These are phyloP conservation scores for Diogma glabrata DNA, from an alignment of 2,888 invertebrate genomes.

Conservation along the genomic window DNA sequence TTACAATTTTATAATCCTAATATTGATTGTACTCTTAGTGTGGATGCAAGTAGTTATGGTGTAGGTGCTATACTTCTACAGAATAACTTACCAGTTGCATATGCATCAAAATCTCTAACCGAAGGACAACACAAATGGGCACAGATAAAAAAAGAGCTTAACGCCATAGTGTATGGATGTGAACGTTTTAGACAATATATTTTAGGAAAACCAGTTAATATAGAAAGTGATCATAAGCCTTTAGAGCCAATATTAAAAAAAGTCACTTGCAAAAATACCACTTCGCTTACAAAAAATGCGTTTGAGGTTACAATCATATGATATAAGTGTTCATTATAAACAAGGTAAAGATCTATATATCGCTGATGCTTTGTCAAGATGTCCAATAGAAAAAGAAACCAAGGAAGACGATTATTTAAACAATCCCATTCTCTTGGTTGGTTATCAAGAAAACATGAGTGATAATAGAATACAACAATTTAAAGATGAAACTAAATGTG, in stretches of 20 bases:
- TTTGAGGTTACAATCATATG: conserved; percentile 19
- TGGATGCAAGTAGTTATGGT: conserved; percentile 9
- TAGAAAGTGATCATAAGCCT: conserved; percentile 22
- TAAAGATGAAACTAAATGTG: background rate
- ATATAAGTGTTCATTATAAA: conserved; percentile 16
- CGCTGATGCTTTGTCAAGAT: conserved; percentile 20
- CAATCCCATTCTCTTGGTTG: too few relatives aligned
- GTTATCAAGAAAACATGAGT: background rate
- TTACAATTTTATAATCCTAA: conserved; percentile 17
- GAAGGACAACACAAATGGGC: conserved; percentile 18
- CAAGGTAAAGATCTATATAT: conserved; percentile 19
- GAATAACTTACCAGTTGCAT: conserved; percentile 20
- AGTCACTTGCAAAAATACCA: conserved; percentile 15
- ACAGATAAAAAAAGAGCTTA: conserved; percentile 18
- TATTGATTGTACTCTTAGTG: background rate
- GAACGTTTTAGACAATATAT: conserved; percentile 18
- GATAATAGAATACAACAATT: background rate
- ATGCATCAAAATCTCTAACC: conserved; percentile 20
- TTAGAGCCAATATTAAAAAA: conserved; percentile 20
- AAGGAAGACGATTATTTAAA: too few relatives aligned
- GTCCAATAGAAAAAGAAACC: too few relatives aligned
- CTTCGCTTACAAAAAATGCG: conserved; percentile 19
- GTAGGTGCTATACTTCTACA: conserved; percentile 20
- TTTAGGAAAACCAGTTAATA: conserved; percentile 16
- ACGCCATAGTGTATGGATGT: conserved; percentile 12